Conservation (phyloP, 2,888 invertebrate species). For the Pyrrhia umbra region DNA sequence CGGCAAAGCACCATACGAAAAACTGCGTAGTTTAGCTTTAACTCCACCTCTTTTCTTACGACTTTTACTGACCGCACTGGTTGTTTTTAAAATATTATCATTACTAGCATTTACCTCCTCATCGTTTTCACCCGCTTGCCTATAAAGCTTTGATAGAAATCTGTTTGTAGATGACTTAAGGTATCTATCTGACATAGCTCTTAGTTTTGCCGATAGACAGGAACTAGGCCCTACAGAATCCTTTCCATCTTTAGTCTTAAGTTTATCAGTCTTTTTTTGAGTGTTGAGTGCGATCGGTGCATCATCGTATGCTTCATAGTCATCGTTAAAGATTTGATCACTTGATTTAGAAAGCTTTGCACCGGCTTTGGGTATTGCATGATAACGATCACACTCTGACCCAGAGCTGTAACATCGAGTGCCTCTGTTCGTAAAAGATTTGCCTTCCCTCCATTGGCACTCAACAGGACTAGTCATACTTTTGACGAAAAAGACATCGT, state of each 20-base stretch:
- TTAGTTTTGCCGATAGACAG: slow-evolving; percentile 92
- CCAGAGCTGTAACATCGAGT: slow-evolving; percentile 88
- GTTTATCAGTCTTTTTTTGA: slow-evolving; percentile 87
- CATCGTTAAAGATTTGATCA: slow-evolving; percentile 89
- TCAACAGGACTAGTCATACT: slow-evolving; percentile 80
- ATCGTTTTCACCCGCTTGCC: slow-evolving; percentile 82
- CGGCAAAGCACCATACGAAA: slow-evolving; percentile 93
- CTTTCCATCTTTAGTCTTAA: slow-evolving; percentile 84
- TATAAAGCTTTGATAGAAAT: slow-evolving; percentile 92
- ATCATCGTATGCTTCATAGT: slow-evolving; percentile 82
- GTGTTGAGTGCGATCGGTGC: slow-evolving; percentile 76
- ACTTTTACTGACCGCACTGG: slow-evolving; percentile 76
- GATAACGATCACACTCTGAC: slow-evolving; percentile 87
- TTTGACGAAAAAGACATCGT: slow-evolving; percentile 86
- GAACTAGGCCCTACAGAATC: slow-evolving; percentile 89
- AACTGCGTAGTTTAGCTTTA: slow-evolving; percentile 91
- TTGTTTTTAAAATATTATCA: slow-evolving; percentile 77
- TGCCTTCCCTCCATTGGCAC: slow-evolving; percentile 82
- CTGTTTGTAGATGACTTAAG: slow-evolving; percentile 92
- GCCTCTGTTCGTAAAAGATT: slow-evolving; percentile 82
- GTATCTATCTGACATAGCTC: slow-evolving; percentile 93
- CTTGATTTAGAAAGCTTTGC: slow-evolving; percentile 88
- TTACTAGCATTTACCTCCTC: slow-evolving; percentile 72
- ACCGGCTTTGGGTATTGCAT: slow-evolving; percentile 84
- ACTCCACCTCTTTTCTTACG: slow-evolving; percentile 84